Evolutionary conservation across 2,888 invertebrate species (phyloP), one percentile per base, ranked within the genome.

Genomic region (Leucoma salicis): DNA sequence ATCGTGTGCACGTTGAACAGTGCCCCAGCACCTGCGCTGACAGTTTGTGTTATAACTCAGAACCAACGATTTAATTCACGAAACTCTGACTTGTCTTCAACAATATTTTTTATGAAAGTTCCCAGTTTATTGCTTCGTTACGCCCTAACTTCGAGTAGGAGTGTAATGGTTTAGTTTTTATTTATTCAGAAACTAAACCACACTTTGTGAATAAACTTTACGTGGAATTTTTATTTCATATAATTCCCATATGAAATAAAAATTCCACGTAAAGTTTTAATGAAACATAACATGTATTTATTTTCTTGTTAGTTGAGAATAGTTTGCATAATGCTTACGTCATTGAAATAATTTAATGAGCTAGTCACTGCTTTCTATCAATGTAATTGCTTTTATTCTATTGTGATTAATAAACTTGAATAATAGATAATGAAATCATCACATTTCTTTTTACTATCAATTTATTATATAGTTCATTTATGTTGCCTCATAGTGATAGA

Each of bases 21-120:
- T 60, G 70, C 66, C 70, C 69, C 72, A 68, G 72, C 86, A 87
- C 86, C 85, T 86, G 87, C 71, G 75, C 81, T 80, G 85, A 85
- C 86, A 85, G 86, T 79, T 80, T 77, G 72, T 73, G 83, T 87
- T 85, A 87, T 87, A 84, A 82, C 78, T 73, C 70, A 79, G 77
- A 86, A 86, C 85, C 79, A 68, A 77, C 73, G 78, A 86, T 86
- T 86, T 86, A 83, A 87, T 87, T 83, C 74, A 77, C 81, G 81
- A 83, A 87, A 86, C 79, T 84, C 78, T 73, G 73, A 79, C 78
- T 80, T 74, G 77, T 79, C 78, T 72, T 69, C 58, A 65, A 69
- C 79, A 79, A 77, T 72, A 77, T 78, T 83, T 82, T 80, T 82
- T 79, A 82, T 73, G 66, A 62, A 57, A 58, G 64, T 64, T 69